Base-by-base conservation (phyloP, 2,113 vertebrate species). In the Natator depressus region DNA sequence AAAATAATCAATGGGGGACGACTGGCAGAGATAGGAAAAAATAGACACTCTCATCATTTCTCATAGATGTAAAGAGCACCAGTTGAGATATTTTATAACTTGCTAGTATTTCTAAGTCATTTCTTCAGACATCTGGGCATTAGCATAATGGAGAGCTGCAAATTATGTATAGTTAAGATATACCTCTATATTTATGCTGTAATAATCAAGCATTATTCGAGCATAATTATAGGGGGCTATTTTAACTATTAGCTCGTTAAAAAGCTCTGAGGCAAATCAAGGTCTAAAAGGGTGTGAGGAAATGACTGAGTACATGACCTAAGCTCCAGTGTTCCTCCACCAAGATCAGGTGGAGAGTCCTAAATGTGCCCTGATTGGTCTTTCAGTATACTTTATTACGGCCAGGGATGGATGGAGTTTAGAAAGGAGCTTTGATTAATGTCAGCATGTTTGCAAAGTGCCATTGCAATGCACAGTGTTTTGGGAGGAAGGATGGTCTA, bases 181-280 rank as follows among this genome's bases (percentile, higher is more conserved):
- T 83, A 76, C 91, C 96, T 91, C 96, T 98, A 96, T 97, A 98
- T 97, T 98, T 97, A 97, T 89, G 57, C 91, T 89, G 93, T 96
- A 97, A 97, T 97, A 98, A 97, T 98, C 92, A 93, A 89, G 96
- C 89, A 97, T 97, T 98, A 97, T 97, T 97, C 95, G 93, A 96
- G 96, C 27, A 1, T 97, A 98, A 97, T 98, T 97, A 97, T 96
- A 97, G 96, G 89, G 93, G 97, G 8, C 90, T 98, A 97, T 97
- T 97, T 97, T 97, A 97, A 97, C 96, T 97, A 97, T 98, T 98
- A 98, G 97, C 90, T 97, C 97, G 97, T 97, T 97, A 97, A 96
- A 97, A 98, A 95, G 91, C 97, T 97, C 93, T 97, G 97, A 98
- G 97, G 97, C 95, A 97, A 96, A 97, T 97, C 90, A 91, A 7